Base-by-base conservation (phyloP, 2,113 vertebrate genomes). In the Bos indicus region DNA sequence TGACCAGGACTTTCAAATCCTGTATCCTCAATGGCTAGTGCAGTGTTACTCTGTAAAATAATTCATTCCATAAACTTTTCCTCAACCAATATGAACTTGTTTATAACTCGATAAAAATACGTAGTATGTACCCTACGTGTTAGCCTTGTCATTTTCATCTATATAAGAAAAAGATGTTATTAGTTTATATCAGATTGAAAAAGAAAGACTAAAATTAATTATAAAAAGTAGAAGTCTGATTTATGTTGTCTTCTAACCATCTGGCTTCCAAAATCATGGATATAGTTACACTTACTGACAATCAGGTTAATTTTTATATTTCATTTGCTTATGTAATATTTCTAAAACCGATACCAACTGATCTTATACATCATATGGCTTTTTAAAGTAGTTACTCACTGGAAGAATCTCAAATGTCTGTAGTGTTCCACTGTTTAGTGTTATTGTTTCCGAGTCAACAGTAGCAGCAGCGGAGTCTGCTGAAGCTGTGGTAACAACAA, bases 341-440 rank as follows among this genome's bases (percentile, higher is more conserved):
- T 88, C 59, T 57, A 87, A 96, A 93, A 92, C 57, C 54, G 54
- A 54, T 67, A 77, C 40, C 62, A 94, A 64, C 23, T 92, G 33
- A 56, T 56, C 52, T 94, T 54, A 71, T 40, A 40, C 81, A 83
- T 57, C 80, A 83, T 90, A 86, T 52, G 88, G 89, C 43, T 94
- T 88, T 60, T 67, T 95, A n/a, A 77, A 93, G 17, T 62, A 23
- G 78, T 90, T 94, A 99, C 99, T 99, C 99, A 99, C 99, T 84
- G 99, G 99, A 95, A 99, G 98, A 98, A 99, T 99, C 98, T 99
- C 99, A 98, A 99, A 99, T 36, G 99, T 99, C 98, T 99, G 99
- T 90, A 99, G 98, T 4, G 99, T 99, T 96, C 99, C 99, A 4
- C 99, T 98, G 97, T 99, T 99, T 96, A 99, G 99, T 2, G 99